Base-by-base conservation (phyloP, 2,113 vertebrate genomes). In the Odontesthes bonariensis region DNA sequence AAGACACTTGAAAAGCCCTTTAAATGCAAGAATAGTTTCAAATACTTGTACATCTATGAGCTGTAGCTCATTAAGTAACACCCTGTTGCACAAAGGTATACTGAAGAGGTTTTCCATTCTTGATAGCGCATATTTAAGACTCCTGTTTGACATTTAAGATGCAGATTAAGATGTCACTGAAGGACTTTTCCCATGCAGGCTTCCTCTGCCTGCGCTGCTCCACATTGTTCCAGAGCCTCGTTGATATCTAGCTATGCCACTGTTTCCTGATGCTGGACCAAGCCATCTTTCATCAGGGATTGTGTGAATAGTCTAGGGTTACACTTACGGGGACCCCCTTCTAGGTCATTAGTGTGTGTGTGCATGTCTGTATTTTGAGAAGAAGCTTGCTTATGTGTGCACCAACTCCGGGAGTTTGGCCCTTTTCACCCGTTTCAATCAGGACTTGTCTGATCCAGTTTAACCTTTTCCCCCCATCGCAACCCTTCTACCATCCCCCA, bases 391-490 rank as follows among this genome's bases (percentile, higher is more conserved):
- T 22, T 82, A 22, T 86, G 69, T 80, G 74, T 55, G 38, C 57
- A 8, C 49, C 40, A 57, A 72, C 76, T 82, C 71, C 66, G 54
- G 64, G 65, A 82, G 77, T 89, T 84, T 75, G 46, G 68, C 69
- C 78, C 47, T 23, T 70, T 79, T 77, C 82, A 89, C 85, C 87
- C 88, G 77, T 94, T 93, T 95, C 88, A 92, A 92, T 94, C 93
- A 73, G 64, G 68, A 73, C 65, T 64, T 63, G 74, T 79, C 86
- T 75, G 77, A 91, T 89, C 86, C 86, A 85, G 65, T 90, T 89
- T 79, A 91, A 91, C 95, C 95, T 95, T 94, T 95, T 90, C 67
- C 93, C 81, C 92, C 85, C 86, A 10, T 20, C 46, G 9, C 61
- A n/a, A 57, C 13, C 51, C 87, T 19, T 78, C 19, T n/a, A 73